These are phyloP conservation scores for Porites evermanni DNA, from an alignment of 92 coral and sea anemone species.

Conservation along the genomic window DNA sequence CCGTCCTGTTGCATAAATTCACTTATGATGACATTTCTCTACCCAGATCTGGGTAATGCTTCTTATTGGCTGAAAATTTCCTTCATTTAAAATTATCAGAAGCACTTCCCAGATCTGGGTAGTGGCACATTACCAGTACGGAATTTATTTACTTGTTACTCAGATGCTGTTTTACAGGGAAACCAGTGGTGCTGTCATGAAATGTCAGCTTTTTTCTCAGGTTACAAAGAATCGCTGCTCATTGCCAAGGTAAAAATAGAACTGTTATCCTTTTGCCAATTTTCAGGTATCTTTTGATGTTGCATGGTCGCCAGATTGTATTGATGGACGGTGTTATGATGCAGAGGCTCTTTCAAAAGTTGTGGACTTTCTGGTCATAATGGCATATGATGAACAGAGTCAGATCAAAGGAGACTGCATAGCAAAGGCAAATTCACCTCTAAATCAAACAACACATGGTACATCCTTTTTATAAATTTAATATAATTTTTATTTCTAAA, in stretches of 20 bases:
- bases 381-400: conserved; percentile 98
- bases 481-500: neutral
- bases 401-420: conserved; percentile 89
- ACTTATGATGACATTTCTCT: too few species aligned
- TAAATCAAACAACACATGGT: conserved; percentile 86
- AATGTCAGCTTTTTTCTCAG: too few species aligned
- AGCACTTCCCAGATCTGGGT: neutral
- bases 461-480: neutral
- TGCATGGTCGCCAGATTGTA: conserved; percentile 98
- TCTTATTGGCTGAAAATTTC: neutral
- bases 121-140: too few species aligned
- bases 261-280: neutral
- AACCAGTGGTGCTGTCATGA: too few species aligned
- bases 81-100: neutral
- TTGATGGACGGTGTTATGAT: conserved; percentile 97
- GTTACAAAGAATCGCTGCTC: neutral
- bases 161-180: neutral
- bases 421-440: conserved; percentile 96
- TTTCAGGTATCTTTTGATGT: conserved; percentile 95
- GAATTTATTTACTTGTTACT: too few species aligned
- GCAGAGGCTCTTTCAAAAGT: conserved; percentile 83
- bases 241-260: neutral
- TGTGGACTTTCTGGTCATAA: conserved; percentile 90
- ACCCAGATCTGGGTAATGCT: neutral
- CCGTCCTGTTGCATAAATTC: too few species aligned